phyloP scores from a whole-genome alignment of 2,797 vertebrate species.

The Bufotes viridis region DNA sequence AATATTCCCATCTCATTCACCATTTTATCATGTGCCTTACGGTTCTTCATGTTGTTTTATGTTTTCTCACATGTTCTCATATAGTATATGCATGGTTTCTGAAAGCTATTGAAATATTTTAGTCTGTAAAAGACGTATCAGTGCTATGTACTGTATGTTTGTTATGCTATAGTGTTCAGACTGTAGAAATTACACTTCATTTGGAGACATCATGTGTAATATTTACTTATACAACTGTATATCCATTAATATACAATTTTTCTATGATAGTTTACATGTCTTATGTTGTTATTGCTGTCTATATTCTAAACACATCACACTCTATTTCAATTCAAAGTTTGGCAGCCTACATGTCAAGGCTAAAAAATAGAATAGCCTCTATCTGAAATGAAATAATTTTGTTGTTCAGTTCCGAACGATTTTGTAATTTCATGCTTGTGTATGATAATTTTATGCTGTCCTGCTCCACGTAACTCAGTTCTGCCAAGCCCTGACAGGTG shows the following conservation, averaged over 20 bases:
- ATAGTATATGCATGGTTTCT: too few relatives aligned
- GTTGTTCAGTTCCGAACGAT: constrained; percentile 98
- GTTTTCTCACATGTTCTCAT: too few relatives aligned
- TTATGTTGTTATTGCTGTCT: constrained; percentile 77
- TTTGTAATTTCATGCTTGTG: constrained; percentile 99
- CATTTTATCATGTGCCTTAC: too few relatives aligned
- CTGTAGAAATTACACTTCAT: not conserved
- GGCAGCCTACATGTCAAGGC: constrained; percentile 87
- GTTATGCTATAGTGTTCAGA: not conserved
- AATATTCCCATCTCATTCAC: too few relatives aligned
- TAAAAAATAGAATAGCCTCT: constrained; percentile 85
- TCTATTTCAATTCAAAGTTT: constrained; percentile 84
- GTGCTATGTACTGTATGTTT: not conserved
- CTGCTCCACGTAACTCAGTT: constrained; percentile 99
- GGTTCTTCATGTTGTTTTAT: too few relatives aligned
- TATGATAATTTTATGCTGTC: constrained; percentile 99
- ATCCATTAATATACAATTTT: constrained; percentile 75
- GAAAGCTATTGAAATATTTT: too few relatives aligned
- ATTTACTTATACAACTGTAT: constrained; percentile 74
- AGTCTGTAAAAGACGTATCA: too few relatives aligned
- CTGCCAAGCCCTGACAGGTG: constrained; percentile 99
- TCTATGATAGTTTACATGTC: constrained; percentile 80
- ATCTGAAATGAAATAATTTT: constrained; percentile 95
- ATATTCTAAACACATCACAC: constrained; percentile 76
- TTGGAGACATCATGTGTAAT: constrained; percentile 65